Conservation (phyloP, 2,888 invertebrate genomes). For the Helobdella robusta region DNA sequence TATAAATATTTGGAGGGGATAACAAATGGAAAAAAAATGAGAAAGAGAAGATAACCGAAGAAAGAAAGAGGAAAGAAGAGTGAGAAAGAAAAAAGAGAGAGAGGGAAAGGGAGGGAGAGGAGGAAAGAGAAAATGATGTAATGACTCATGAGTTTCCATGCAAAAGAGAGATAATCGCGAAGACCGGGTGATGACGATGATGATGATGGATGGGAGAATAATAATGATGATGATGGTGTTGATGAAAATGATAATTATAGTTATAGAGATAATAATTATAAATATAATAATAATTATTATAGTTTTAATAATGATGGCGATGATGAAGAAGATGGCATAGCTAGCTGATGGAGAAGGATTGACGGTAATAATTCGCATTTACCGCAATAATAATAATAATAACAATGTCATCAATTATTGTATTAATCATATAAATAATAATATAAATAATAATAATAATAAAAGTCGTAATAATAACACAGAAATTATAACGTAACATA, state of each 20-base stretch:
- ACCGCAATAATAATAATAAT: too few relatives aligned
- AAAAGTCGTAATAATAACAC: too few relatives aligned
- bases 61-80: background rate
- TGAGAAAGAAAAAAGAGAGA: background rate
- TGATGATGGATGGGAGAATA: background rate
- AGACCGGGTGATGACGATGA: conserved; percentile 1
- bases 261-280: background rate
- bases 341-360: background rate
- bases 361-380: too few relatives aligned
- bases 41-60: background rate
- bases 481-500: too few relatives aligned
- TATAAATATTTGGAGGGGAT: background rate
- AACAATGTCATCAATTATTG: too few relatives aligned
- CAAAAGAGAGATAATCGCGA: background rate
- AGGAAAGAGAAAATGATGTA: background rate
- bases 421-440: too few relatives aligned
- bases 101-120: background rate
- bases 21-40: background rate
- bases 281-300: background rate
- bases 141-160: too few relatives aligned
- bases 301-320: background rate
- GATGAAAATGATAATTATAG: background rate
- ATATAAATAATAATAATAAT: too few relatives aligned
- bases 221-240: conserved; percentile 3
- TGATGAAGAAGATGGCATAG: background rate